Percentiles rank a stretch among this genome's conserved stretches.
phyloP scores from a whole-genome alignment of 1,140 invertebrate species.

The Popillia japonica region DNA sequence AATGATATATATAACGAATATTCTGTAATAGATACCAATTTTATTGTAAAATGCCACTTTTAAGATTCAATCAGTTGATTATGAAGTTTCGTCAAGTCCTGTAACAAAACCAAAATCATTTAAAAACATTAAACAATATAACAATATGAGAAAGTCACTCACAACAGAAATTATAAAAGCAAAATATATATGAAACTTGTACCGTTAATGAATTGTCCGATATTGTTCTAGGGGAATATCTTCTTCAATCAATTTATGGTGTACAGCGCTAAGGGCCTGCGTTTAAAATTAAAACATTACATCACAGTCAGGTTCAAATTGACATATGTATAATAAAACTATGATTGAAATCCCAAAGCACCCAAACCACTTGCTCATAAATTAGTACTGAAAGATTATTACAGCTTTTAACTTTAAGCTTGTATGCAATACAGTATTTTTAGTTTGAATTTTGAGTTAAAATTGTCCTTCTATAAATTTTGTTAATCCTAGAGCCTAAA shows the following conservation, averaged over 20 bases:
- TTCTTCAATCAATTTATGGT: slow-evolving; percentile 75
- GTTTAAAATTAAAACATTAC: slow-evolving; percentile 37
- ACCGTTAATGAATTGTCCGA: slow-evolving; percentile 56
- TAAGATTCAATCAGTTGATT: slow-evolving; percentile 60
- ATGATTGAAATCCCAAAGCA: neutral
- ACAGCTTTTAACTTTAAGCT: neutral
- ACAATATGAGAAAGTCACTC: neutral
- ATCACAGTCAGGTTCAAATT: neutral
- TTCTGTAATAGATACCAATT: no score
- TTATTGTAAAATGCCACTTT: neutral
- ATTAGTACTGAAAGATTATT: neutral
- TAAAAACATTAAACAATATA: slow-evolving; percentile 19
- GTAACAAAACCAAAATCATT: slow-evolving; percentile 53
- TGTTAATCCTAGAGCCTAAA: slow-evolving; percentile 17
- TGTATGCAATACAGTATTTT: neutral
- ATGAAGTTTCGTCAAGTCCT: slow-evolving; percentile 64
- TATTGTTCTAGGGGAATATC: slow-evolving; percentile 61
- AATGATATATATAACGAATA: no score
- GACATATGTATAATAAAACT: slow-evolving; percentile 27
- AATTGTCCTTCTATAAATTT: neutral
- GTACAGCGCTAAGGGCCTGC: slow-evolving; percentile 75
- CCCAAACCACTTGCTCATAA: neutral
- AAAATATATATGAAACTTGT: slow-evolving; percentile 33
- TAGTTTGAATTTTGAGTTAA: neutral
- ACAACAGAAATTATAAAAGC: neutral